These are phyloP conservation scores for Noctilio leporinus DNA, from an alignment of 2,113 vertebrate genomes.

Conservation along the genomic window DNA sequence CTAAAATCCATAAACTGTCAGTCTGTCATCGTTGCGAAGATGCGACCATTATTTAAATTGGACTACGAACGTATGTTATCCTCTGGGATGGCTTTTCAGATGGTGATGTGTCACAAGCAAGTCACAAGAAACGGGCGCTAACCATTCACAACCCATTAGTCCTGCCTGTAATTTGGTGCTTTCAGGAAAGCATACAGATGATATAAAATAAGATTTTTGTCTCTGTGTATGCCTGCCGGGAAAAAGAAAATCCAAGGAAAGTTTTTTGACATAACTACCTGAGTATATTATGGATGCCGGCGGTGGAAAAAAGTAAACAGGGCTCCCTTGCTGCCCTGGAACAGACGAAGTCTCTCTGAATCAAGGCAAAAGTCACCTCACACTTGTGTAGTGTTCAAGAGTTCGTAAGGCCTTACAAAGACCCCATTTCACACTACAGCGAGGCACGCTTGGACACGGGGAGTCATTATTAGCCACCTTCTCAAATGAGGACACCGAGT, in stretches of 20 bases:
- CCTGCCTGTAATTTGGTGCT: constrained; percentile 68
- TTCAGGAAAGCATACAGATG: constrained; percentile 56
- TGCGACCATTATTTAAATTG: constrained; percentile 79
- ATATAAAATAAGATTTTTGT: constrained; percentile 51
- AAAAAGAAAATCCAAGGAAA: constrained; percentile 31
- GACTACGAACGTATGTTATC: constrained; percentile 62
- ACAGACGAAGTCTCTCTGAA: not conserved
- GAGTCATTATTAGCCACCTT: not conserved
- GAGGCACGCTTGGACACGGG: too few relatives aligned
- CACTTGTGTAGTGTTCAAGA: not conserved
- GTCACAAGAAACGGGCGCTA: constrained; percentile 56
- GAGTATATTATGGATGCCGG: not conserved
- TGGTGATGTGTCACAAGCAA: constrained; percentile 65
- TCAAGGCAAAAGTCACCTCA: not conserved
- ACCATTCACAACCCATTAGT: constrained; percentile 74
- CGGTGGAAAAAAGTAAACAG: not conserved
- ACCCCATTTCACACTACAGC: not conserved
- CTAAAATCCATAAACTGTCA: constrained; percentile 78
- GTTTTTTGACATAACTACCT: constrained; percentile 66
- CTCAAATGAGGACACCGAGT: not conserved
- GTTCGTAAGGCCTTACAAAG: not conserved
- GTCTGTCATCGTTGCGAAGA: constrained; percentile 66
- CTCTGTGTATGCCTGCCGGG: constrained; percentile 55
- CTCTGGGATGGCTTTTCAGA: constrained; percentile 74
- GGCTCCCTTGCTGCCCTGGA: not conserved